These are phyloP conservation scores for Ophiothrix spiculata DNA, from an alignment of 35 echinoderm and acorn worm genomes.

Conservation along the genomic window DNA sequence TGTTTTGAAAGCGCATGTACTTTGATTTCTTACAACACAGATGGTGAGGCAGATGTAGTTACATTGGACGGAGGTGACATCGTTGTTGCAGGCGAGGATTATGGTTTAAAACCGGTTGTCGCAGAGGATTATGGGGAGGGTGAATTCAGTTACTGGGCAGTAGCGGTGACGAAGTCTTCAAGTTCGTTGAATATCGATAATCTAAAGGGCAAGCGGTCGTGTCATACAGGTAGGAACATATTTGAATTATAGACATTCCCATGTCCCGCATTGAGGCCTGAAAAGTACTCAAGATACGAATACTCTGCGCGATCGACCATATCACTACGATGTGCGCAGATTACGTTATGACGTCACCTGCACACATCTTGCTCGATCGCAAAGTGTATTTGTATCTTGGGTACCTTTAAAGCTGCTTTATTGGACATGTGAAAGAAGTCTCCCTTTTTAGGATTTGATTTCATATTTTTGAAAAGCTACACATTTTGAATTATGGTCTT, in stretches of 20 bases:
- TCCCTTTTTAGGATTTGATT: too few species aligned
- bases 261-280: background rate
- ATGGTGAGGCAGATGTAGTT: conserved; percentile 61
- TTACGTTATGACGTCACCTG: background rate
- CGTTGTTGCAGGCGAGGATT: conserved; percentile 33
- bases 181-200: conserved; percentile 52
- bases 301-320: background rate
- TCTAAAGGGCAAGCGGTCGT: conserved; percentile 67
- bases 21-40: too few species aligned
- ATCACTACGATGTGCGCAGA: background rate
- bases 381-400: background rate
- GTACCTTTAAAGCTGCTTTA: too few species aligned
- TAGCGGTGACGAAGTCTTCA: conserved; percentile 47
- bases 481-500: too few species aligned
- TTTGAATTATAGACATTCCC: background rate
- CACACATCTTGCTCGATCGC: background rate
- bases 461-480: too few species aligned
- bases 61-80: conserved; percentile 77
- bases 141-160: conserved; percentile 63
- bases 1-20: too few species aligned
- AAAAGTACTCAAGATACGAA: background rate
- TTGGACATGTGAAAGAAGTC: too few species aligned
- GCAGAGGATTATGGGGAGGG: conserved; percentile 63
- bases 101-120: conserved; percentile 37
- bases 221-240: conserved; percentile 42